Percentiles rank a stretch among this genome's conserved stretches.
Evolutionary conservation across 2,113 vertebrate genomes (phyloP).

Genomic region (Chaetodon trifascialis): DNA sequence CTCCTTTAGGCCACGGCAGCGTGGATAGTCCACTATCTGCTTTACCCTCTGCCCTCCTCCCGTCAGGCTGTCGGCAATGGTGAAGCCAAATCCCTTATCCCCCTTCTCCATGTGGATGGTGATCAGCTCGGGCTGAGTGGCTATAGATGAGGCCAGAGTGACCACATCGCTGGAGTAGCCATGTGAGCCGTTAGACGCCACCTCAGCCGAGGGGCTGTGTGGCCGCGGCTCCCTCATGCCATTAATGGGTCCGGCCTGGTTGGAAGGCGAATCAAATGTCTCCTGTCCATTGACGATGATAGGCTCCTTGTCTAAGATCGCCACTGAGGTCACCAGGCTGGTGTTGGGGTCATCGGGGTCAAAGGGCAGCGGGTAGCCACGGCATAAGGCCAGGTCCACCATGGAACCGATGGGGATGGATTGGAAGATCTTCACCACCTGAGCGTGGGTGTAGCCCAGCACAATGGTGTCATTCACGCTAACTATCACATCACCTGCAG

Average conservation of each 20-base stretch:
- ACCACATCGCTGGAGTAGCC: constrained; percentile 93
- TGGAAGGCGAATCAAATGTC: constrained; percentile 89
- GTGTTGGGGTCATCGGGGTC: constrained; percentile 99
- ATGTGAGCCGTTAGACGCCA: constrained; percentile 88
- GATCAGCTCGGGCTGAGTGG: constrained; percentile 97
- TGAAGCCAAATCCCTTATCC: constrained; percentile 98
- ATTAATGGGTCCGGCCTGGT: constrained; percentile 78
- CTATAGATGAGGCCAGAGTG: constrained; percentile 95
- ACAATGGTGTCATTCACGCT: constrained; percentile 98
- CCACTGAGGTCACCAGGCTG: constrained; percentile 97
- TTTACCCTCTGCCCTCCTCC: constrained; percentile 97
- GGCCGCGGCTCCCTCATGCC: constrained; percentile 88
- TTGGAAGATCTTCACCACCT: constrained; percentile 99
- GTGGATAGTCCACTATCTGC: constrained; percentile 96
- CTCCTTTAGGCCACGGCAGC: constrained; percentile 95
- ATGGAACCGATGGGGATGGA: constrained; percentile 98
- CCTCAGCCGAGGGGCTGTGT: constrained; percentile 90
- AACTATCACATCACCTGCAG: constrained; percentile 95
- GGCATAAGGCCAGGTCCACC: constrained; percentile 97
- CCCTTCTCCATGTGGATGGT: constrained; percentile 99
- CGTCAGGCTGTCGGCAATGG: constrained; percentile 95
- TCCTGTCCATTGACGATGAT: constrained; percentile 98
- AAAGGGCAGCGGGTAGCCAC: constrained; percentile 97
- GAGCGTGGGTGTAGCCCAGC: constrained; percentile 97
- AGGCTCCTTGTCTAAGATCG: constrained; percentile 97